Evolutionary conservation across 2,888 invertebrate genomes (phyloP), one percentile per base, ranked within the genome.

Genomic region (Euproctis similis): DNA sequence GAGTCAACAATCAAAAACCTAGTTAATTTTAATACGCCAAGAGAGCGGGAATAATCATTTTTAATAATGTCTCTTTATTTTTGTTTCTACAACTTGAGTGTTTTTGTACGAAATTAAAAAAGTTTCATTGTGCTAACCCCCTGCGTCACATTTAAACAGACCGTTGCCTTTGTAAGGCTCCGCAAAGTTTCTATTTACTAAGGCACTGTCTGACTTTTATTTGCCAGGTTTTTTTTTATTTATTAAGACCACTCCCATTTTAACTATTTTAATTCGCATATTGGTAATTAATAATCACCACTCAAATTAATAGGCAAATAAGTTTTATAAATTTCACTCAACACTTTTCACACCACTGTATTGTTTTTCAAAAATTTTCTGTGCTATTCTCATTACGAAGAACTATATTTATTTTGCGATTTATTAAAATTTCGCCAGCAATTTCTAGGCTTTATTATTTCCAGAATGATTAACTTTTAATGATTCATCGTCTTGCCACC

Each of bases 91-190:
- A 39, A 41, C 27, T 42, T 48, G 45, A 37, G 33, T 49, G 49
- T 49, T 49, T n/a, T 52, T 39, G 37, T 49, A 34, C 49, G 44
- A 68, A 65, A 72, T 72, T 65, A 70, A 70, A 72, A 70, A 72
- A 72, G 67, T 72, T 70, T 53, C 46, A 45, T 53, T 59, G 53
- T 53, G 45, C 44, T 42, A 33, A 40, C 51, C 50, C 42, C 39
- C 8, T 43, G 54, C 56, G 48, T 53, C 59, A 61, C 57, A 55
- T 66, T 69, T 55, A 34, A 51, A 53, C 58, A 52, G 51, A 46
- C 6, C 46, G 45, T 31, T 30, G 45, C 42, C 41, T 56, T 48
- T 39, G 37, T 32, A 42, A 46, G 39, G 41, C 21, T 9, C 32
- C 44, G 24, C 41, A 17, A 13, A 30, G 36, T 41, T 30, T 36